These are phyloP conservation scores for Ariolimax columbianus DNA, from an alignment of 2,888 invertebrate species.

Conservation along the genomic window DNA sequence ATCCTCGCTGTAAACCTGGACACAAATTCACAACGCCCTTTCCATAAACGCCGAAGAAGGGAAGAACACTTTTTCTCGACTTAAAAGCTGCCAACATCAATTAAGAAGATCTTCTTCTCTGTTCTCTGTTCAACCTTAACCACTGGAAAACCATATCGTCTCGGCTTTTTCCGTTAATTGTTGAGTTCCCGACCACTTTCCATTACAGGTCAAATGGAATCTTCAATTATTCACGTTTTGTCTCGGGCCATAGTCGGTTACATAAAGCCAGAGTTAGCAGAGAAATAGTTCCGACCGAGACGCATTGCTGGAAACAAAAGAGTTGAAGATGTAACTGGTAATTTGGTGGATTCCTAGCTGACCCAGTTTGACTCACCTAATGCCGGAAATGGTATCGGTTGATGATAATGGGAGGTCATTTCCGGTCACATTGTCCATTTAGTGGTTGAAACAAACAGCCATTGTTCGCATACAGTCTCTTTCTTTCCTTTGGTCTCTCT, in stretches of 20 bases:
- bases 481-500: no score
- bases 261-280: not conserved
- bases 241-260: not conserved
- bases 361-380: not conserved
- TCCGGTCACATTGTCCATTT: not conserved
- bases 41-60: no score
- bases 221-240: not conserved
- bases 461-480: not conserved
- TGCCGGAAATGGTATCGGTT: not conserved
- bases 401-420: not conserved
- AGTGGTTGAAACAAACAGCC: not conserved
- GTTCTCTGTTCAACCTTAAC: no score
- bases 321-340: not conserved
- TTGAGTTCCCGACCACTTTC: not conserved
- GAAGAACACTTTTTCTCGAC: no score
- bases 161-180: not conserved
- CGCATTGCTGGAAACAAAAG: not conserved
- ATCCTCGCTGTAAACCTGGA: no score
- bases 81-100: no score
- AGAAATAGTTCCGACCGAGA: not conserved
- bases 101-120: no score
- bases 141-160: no score
- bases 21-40: no score
- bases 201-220: not conserved
- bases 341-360: not conserved